These are phyloP conservation scores for Leucophenga montana DNA, from an alignment of 2,888 invertebrate species.

Conservation along the genomic window DNA sequence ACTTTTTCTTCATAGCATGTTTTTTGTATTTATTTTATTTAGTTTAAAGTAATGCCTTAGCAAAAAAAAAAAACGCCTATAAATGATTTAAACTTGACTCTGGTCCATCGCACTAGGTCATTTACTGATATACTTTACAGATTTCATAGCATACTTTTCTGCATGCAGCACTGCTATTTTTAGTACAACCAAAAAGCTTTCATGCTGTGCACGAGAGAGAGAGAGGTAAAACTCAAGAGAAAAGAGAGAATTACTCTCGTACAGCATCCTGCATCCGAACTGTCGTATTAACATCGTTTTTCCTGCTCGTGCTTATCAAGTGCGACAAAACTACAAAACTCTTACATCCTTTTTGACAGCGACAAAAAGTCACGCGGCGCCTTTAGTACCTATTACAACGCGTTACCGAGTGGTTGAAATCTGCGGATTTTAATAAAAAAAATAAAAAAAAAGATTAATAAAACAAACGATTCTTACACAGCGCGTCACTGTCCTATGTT, in stretches of 20 bases:
- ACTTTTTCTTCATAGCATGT: too few species aligned
- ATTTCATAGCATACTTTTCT: not conserved
- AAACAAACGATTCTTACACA: too few species aligned
- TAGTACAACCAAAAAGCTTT: constrained; percentile 20
- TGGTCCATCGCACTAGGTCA: constrained; percentile 1
- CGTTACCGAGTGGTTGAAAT: constrained; percentile 70
- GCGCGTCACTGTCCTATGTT: too few species aligned
- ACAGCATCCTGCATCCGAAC: constrained; percentile 43
- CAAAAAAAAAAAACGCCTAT: constrained; percentile 4
- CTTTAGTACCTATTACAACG: constrained; percentile 74
- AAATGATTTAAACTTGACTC: constrained; percentile 13
- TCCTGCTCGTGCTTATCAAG: not conserved
- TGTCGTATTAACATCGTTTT: too few species aligned
- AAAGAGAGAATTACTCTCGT: constrained; percentile 49
- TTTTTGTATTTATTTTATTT: too few species aligned
- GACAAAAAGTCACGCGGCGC: constrained; percentile 49
- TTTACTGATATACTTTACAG: not conserved
- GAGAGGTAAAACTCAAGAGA: constrained; percentile 50
- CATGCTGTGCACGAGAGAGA: not conserved
- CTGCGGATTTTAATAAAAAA: constrained; percentile 43
- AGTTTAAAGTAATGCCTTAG: too few species aligned
- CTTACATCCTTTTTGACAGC: constrained; percentile 38
- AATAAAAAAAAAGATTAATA: too few species aligned
- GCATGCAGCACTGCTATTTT: too few species aligned
- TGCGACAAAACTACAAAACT: constrained; percentile 29